Conservation (phyloP, 2,888 invertebrate genomes). For the Epistrophe eligans region DNA sequence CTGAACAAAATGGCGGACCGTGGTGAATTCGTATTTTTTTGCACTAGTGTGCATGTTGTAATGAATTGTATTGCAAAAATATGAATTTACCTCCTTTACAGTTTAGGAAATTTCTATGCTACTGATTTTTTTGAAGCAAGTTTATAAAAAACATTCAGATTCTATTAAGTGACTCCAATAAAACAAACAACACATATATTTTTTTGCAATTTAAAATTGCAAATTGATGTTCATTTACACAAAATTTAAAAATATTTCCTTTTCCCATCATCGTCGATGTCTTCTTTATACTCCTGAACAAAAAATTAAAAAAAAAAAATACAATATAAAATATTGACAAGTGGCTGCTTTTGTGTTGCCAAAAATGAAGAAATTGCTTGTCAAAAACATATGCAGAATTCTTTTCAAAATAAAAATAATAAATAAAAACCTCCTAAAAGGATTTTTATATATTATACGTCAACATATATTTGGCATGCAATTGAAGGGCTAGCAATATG, state of each 20-base stretch:
- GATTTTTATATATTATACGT: conserved; percentile 44
- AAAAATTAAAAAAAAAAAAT: neutral
- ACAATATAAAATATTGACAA: neutral
- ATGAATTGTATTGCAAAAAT: no score
- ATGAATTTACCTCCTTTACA: no score
- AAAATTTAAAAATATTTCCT: neutral
- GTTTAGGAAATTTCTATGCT: no score
- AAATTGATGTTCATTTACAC: neutral
- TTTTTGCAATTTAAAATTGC: neutral
- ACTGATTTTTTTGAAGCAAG: no score
- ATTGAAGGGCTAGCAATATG: conserved; percentile 28
- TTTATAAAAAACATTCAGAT: no score
- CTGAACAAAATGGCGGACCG: no score
- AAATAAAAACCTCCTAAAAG: conserved; percentile 6
- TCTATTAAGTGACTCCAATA: no score
- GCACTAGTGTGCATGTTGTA: no score
- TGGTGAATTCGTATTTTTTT: no score
- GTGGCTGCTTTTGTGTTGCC: conserved; percentile 52
- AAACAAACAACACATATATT: no score
- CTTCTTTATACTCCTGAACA: neutral
- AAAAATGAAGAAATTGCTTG: conserved; percentile 36
- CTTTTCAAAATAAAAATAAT: neutral
- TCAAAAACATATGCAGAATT: conserved; percentile 52
- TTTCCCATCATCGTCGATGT: neutral
- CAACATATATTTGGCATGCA: conserved; percentile 63